Evolutionary conservation across 2,888 invertebrate species (phyloP).

Genomic region (Parnassius mnemosyne): DNA sequence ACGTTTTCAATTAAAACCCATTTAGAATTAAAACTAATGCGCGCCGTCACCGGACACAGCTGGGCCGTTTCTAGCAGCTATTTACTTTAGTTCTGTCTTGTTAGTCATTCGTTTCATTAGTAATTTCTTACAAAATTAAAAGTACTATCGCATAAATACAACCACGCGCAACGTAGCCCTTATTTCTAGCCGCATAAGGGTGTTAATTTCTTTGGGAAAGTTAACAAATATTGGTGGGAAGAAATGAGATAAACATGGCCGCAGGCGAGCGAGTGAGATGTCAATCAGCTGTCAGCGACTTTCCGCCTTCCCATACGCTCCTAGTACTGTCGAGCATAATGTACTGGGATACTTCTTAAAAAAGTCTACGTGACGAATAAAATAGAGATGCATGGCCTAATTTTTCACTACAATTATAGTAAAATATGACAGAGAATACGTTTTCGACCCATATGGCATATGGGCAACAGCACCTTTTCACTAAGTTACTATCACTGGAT

Average conservation of each 20-base stretch:
- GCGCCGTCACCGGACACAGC: constrained; percentile 73
- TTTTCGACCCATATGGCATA: too few species aligned
- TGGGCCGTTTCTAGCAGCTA: constrained; percentile 71
- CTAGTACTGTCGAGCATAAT: constrained; percentile 64
- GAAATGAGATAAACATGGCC: constrained; percentile 75
- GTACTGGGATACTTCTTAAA: constrained; percentile 36
- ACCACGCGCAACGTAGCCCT: constrained; percentile 32
- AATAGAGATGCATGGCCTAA: too few species aligned
- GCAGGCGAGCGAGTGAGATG: constrained; percentile 72
- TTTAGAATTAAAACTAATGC: constrained; percentile 76
- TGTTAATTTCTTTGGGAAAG: background rate
- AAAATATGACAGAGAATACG: too few species aligned
- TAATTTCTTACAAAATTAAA: constrained; percentile 52
- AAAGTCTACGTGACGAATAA: background rate
- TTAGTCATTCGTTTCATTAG: constrained; percentile 79
- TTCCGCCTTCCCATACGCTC: constrained; percentile 69
- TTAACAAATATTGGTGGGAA: constrained; percentile 34
- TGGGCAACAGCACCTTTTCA: too few species aligned
- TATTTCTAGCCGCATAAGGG: constrained; percentile 14
- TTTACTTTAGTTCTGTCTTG: constrained; percentile 77
- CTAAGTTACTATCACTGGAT: too few species aligned
- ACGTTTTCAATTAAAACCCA: constrained; percentile 74
- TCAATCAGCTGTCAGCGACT: constrained; percentile 78
- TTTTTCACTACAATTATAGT: too few species aligned
- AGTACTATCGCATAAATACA: constrained; percentile 12